phyloP scores from a whole-genome alignment of 2,888 invertebrate species.

The Tridacna gigas region DNA sequence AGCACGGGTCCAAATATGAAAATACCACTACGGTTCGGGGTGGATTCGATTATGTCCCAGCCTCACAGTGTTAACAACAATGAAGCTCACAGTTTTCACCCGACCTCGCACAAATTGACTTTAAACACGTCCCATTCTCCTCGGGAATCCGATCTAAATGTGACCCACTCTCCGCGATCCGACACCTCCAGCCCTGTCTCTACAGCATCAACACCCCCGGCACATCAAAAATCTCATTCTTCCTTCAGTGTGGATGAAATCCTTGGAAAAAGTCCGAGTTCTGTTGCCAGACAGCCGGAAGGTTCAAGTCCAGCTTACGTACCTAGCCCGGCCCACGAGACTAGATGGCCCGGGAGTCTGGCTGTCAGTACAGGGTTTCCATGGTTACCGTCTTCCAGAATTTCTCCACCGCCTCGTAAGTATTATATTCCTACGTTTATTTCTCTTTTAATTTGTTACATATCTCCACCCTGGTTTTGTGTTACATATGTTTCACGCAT shows the following conservation, averaged over 20 bases:
- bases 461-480: too few species aligned
- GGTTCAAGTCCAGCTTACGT: conserved; percentile 57
- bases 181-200: conserved; percentile 55
- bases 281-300: conserved; percentile 35
- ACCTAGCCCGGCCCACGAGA: conserved; percentile 64
- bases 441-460: not conserved
- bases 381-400: conserved; percentile 67
- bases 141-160: conserved; percentile 55
- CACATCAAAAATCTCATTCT: conserved; percentile 55
- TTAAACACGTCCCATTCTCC: conserved; percentile 25
- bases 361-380: conserved; percentile 65
- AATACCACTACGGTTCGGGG: conserved; percentile 67
- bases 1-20: conserved; percentile 19
- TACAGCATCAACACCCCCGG: conserved; percentile 43
- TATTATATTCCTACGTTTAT: conserved; percentile 4
- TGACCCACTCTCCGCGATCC: conserved; percentile 58
- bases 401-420: conserved; percentile 71
- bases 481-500: too few species aligned
- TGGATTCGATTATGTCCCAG: conserved; percentile 72
- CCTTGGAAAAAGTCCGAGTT: conserved; percentile 60
- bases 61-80: conserved; percentile 42
- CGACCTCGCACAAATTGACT: conserved; percentile 1
- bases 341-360: conserved; percentile 61
- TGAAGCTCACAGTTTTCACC: not conserved
- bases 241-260: conserved; percentile 73